These are phyloP conservation scores for Autographa pulchrina DNA, from an alignment of 2,888 invertebrate species.

Conservation along the genomic window DNA sequence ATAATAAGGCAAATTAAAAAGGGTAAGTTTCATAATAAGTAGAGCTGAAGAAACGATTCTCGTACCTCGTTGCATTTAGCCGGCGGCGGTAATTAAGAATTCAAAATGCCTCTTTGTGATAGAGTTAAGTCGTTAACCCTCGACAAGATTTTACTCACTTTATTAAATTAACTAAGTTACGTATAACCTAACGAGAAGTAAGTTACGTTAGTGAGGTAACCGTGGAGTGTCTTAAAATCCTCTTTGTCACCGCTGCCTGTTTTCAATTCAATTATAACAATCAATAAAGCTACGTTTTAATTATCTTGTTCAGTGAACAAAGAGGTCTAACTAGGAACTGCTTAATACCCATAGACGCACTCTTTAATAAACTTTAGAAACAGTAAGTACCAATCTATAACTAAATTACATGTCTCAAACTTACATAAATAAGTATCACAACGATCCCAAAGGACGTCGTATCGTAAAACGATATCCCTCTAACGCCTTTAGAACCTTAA, in stretches of 20 bases:
- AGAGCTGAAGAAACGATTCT: constrained; percentile 70
- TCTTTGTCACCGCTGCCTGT: constrained; percentile 37
- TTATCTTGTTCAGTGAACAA: constrained; percentile 19
- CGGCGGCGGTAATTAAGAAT: constrained; percentile 85
- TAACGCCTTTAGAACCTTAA: constrained; percentile 20
- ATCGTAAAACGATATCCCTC: constrained; percentile 18
- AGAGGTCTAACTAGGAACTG: neutral
- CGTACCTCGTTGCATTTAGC: constrained; percentile 79
- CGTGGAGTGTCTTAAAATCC: constrained; percentile 37
- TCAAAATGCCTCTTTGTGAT: constrained; percentile 82
- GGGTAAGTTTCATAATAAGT: constrained; percentile 53
- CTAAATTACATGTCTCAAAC: neutral
- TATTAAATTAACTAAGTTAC: constrained; percentile 69
- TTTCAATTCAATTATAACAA: constrained; percentile 29
- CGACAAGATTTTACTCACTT: constrained; percentile 74
- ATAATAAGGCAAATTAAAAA: constrained; percentile 67
- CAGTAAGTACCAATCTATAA: neutral
- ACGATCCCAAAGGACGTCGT: neutral
- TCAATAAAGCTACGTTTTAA: constrained; percentile 36
- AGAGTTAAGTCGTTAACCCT: constrained; percentile 75
- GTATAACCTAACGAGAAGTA: constrained; percentile 62
- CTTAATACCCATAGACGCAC: neutral
- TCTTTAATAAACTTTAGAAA: neutral
- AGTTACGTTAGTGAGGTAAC: constrained; percentile 43
- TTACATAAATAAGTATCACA: neutral